phyloP scores from a whole-genome alignment of 2,797 vertebrate genomes.

The Thunnus albacares region DNA sequence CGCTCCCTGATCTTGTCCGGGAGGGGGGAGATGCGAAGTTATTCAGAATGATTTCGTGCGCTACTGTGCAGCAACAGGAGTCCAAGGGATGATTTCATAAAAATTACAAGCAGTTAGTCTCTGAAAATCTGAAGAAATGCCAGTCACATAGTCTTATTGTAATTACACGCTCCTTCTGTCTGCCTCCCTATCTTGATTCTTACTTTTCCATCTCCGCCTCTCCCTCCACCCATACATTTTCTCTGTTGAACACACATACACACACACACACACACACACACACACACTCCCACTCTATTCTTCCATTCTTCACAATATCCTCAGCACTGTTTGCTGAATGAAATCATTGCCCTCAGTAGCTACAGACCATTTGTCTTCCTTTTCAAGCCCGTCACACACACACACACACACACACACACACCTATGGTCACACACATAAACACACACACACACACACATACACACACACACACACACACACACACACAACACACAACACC shows the following conservation, averaged over 20 bases:
- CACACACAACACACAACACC: slow-evolving; percentile 10
- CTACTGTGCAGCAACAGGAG: slow-evolving; percentile 66
- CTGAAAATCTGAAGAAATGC: slow-evolving; percentile 29
- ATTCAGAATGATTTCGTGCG: slow-evolving; percentile 63
- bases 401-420: slow-evolving; percentile 13
- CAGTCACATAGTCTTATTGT: slow-evolving; percentile 31
- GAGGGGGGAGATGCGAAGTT: slow-evolving; percentile 45
- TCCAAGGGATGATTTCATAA: slow-evolving; percentile 55
- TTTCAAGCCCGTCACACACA: slow-evolving; percentile 50
- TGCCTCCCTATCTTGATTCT: slow-evolving; percentile 24
- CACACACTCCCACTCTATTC: background rate
- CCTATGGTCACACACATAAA: background rate
- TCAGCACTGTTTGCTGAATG: slow-evolving; percentile 57
- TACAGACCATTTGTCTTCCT: slow-evolving; percentile 68
- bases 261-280: background rate
- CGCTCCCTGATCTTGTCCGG: slow-evolving; percentile 46
- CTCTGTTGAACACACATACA: background rate
- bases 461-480: background rate
- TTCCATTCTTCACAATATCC: slow-evolving; percentile 14
- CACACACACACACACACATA: background rate
- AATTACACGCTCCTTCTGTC: slow-evolving; percentile 22
- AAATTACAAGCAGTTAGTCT: slow-evolving; percentile 51
- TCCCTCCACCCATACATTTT: background rate
- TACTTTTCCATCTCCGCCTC: slow-evolving; percentile 22
- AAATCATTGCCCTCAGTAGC: slow-evolving; percentile 60